Conservation (phyloP, 2,888 invertebrate species). For the Catocala sponsa region DNA sequence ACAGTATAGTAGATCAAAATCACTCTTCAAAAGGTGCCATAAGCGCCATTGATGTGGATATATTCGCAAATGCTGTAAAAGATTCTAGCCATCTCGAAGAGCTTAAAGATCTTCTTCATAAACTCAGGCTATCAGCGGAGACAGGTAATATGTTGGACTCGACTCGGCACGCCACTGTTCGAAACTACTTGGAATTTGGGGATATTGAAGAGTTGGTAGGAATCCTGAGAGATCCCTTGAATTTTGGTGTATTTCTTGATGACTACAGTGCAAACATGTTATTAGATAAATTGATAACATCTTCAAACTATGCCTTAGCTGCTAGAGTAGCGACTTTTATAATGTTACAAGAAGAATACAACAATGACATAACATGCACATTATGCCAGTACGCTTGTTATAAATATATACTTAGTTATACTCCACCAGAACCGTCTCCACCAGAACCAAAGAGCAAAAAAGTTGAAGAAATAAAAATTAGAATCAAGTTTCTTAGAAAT, state of each 20-base stretch:
- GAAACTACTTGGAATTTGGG: slow-evolving; percentile 86
- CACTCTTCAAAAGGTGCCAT: slow-evolving; percentile 89
- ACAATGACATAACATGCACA: slow-evolving; percentile 90
- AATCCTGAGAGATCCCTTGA: slow-evolving; percentile 93
- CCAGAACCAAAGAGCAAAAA: slow-evolving; percentile 67
- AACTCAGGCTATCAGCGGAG: slow-evolving; percentile 91
- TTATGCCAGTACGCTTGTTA: slow-evolving; percentile 93
- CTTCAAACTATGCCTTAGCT: slow-evolving; percentile 91
- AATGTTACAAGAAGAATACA: slow-evolving; percentile 96
- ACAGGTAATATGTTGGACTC: slow-evolving; percentile 92
- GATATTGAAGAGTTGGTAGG: slow-evolving; percentile 90
- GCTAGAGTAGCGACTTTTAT: slow-evolving; percentile 92
- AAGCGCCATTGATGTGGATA: slow-evolving; percentile 94
- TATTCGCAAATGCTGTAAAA: slow-evolving; percentile 91
- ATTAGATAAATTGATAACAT: slow-evolving; percentile 92
- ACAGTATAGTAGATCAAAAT: slow-evolving; percentile 90
- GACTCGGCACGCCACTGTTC: slow-evolving; percentile 94
- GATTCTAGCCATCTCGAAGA: slow-evolving; percentile 90
- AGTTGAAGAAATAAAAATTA: slow-evolving; percentile 91
- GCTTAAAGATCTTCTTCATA: slow-evolving; percentile 91
- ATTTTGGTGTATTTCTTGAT: slow-evolving; percentile 97
- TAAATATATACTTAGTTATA: slow-evolving; percentile 87
- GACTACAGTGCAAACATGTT: slow-evolving; percentile 92
- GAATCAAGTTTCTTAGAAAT: slow-evolving; percentile 94
- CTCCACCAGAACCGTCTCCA: slow-evolving; percentile 52